Base-by-base conservation (phyloP, 2,888 invertebrate genomes). In the Andrena bicolor region DNA sequence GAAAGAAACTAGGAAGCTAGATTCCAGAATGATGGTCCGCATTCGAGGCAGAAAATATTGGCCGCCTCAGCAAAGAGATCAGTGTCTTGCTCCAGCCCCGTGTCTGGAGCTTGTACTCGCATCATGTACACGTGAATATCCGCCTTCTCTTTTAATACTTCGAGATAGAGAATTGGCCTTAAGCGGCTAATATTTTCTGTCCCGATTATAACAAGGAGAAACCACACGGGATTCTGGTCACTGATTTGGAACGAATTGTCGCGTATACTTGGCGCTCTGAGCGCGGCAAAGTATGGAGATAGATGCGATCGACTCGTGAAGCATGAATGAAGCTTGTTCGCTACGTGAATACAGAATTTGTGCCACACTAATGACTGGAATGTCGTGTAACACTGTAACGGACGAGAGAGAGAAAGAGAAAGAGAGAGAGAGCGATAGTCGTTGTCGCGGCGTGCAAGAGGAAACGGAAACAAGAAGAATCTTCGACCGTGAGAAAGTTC, bases 401-500 rank as follows among this genome's bases (percentile, higher is more conserved):
- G 8, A 60, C 60, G 30, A 13, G 5, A 30, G 30, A 13, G 5
- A 30, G 30, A 30, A 6, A 30, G 30, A 4, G 41, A 41, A 16
- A 41, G 41, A 41, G 41, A 41, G 41, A 41, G 13, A 4, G 41
- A 1, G 23, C 7, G 13, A 32, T 23, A 16, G 23, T 30, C 20
- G 10, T 20, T 48, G 53, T 30, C 32, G 28, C 20, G 30, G 63
- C 32, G 32, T 5, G 13, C 20, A n/a, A 32, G 10, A 20, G 66
- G 32, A 49, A 26, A 32, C 16, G 32, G 23, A 41, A 20, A 28
- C n/a, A 13, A 58, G 10, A 16, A 41, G 6, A 56, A 61, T 58
- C 69, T 35, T 56, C 16, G 23, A 69, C 35, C 23, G 60, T 70
- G 75, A 69, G 53, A 74, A 78, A 69, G 69, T 84, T 82, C 82